Conservation (phyloP, 2,797 vertebrate species). For the Sus cebifrons region DNA sequence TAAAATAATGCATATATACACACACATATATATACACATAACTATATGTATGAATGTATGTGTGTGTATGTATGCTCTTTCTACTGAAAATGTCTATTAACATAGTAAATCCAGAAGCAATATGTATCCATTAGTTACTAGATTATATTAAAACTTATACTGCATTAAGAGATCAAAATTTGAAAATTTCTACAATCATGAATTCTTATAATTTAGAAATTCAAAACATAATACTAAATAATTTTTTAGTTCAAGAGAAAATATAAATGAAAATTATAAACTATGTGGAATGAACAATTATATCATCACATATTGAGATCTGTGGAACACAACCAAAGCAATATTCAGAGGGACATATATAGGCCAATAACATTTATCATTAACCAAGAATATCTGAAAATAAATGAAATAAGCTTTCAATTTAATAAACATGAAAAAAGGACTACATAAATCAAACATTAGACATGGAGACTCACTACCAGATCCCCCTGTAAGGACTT, state of each 20-base stretch:
- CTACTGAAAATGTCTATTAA: background rate
- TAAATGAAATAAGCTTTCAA: background rate
- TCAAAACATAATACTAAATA: background rate
- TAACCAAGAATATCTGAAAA: background rate
- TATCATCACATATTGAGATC: background rate
- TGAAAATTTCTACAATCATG: constrained; percentile 13
- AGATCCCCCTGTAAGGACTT: background rate
- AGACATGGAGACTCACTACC: background rate
- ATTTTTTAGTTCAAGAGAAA: background rate
- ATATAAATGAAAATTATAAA: background rate
- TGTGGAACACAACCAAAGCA: background rate
- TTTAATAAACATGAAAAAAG: background rate
- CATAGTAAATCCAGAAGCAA: background rate
- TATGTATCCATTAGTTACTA: background rate
- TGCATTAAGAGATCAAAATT: background rate
- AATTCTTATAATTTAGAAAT: constrained; percentile 15
- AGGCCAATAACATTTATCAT: background rate
- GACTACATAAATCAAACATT: background rate
- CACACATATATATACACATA: background rate
- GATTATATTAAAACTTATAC: background rate
- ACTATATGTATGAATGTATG: background rate
- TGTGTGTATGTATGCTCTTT: background rate
- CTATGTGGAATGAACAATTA: background rate
- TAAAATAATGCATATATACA: background rate
- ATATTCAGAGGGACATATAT: background rate